Base-by-base conservation (phyloP, 2,797 vertebrate genomes). In the Gymnoscopelus braueri region DNA sequence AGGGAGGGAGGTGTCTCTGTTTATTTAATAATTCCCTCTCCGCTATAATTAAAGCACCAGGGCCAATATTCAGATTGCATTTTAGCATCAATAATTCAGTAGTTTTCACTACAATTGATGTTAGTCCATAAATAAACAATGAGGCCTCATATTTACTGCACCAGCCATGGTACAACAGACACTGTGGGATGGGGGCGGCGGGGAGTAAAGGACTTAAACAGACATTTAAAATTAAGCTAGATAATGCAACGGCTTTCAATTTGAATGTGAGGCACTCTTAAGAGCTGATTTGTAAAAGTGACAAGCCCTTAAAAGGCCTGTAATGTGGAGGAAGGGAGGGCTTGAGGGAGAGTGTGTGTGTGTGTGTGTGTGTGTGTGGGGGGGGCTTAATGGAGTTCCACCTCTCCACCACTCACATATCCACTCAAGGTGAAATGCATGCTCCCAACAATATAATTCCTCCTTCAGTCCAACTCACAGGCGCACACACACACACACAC, bases 41-140 rank as follows among this genome's bases (percentile, higher is more conserved):
- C 65, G 79, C 91, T 91, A 93, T 94, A 94, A 95, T 94, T 94
- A 94, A 94, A 94, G 93, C 90, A 91, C 89, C 82, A 60, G 79
- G 83, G 88, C 92, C 93, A 90, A 94, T 94, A 93, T 93, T 93
- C 93, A 91, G 89, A 93, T 93, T 94, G 93, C 91, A 90, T 94
- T 95, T 94, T 93, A 94, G 88, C 92, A 94, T 95, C 88, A 95
- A 95, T 95, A 94, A 95, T 95, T 92, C 91, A 95, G 88, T 78
- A 78, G 85, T 92, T 94, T 94, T 94, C 93, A 94, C 93, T 92
- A 93, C 92, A 94, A 94, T 93, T 94, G 93, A 94, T 93, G 93
- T 93, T 84, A 76, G 83, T 12, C 65, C 85, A 94, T 94, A 90
- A 95, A 94, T 95, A 95, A 94, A 93, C 87, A 89, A 95, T 94